Evolutionary conservation across 2,888 invertebrate species (phyloP).

Genomic region (Pseudococcus longispinus): DNA sequence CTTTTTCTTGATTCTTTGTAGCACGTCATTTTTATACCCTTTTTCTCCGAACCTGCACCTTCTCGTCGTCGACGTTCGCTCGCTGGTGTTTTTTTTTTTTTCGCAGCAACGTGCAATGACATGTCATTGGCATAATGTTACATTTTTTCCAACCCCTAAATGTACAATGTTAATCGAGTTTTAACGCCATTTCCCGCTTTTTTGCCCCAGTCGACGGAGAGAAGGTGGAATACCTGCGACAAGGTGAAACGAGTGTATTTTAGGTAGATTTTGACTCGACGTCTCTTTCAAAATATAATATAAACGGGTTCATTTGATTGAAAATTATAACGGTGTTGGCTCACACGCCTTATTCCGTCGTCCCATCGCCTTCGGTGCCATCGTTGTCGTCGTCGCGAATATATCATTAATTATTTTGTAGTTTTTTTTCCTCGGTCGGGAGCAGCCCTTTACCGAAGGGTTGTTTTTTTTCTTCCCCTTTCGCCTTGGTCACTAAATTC

Average conservation of each 20-base stretch:
- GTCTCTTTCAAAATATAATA: not conserved
- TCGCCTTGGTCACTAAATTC: not conserved
- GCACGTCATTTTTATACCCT: slow-evolving; percentile 17
- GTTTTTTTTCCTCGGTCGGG: not conserved
- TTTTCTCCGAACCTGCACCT: not conserved
- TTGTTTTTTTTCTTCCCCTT: not conserved
- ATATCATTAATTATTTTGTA: slow-evolving; percentile 3
- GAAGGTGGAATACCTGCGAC: not conserved
- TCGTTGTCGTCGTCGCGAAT: not conserved
- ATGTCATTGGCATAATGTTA: slow-evolving; percentile 28
- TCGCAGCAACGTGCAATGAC: not conserved
- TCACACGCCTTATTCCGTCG: no score
- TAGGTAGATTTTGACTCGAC: not conserved
- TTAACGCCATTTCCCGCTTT: not conserved
- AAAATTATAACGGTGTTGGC: not conserved
- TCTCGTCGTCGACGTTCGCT: no score
- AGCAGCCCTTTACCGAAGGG: not conserved
- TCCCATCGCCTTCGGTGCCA: no score
- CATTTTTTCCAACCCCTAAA: not conserved
- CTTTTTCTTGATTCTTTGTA: slow-evolving; percentile 30
- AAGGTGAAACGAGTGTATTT: not conserved
- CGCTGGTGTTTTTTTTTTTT: not conserved
- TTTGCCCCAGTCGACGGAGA: not conserved
- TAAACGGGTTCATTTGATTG: slow-evolving; percentile 23
- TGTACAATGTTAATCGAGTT: slow-evolving; percentile 20